These are phyloP conservation scores for Cyclophora punctaria DNA, from an alignment of 2,888 invertebrate genomes.

Conservation along the genomic window DNA sequence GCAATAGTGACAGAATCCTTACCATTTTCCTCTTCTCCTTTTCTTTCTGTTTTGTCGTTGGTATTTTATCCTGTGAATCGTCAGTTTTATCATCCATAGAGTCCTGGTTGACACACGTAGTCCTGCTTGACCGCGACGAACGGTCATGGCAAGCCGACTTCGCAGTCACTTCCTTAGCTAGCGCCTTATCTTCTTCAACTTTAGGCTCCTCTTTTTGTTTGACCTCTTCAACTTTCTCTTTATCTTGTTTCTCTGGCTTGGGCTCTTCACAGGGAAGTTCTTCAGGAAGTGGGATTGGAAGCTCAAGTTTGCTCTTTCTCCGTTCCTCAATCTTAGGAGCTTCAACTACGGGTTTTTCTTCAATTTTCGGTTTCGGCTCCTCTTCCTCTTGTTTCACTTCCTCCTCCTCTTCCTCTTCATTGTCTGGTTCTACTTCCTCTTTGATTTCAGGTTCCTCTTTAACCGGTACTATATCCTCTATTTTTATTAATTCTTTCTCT, in stretches of 20 bases:
- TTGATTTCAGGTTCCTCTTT: constrained; percentile 14
- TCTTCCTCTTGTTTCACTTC: constrained; percentile 10
- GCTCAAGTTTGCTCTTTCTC: constrained; percentile 17
- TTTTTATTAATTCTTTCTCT: constrained; percentile 24
- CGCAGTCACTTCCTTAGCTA: constrained; percentile 48
- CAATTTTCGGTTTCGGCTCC: constrained; percentile 5
- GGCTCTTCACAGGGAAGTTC: constrained; percentile 37
- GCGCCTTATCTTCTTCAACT: constrained; percentile 43
- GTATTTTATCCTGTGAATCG: constrained; percentile 65
- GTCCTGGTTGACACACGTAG: constrained; percentile 53
- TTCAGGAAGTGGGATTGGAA: constrained; percentile 20
- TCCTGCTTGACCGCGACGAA: constrained; percentile 57
- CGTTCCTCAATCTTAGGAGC: constrained; percentile 11
- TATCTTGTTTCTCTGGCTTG: constrained; percentile 18
- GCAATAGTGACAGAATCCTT: constrained; percentile 20
- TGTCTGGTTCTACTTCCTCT: neutral
- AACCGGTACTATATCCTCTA: constrained; percentile 19
- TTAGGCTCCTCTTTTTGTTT: constrained; percentile 31
- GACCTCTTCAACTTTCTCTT: constrained; percentile 24
- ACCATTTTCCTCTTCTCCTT: constrained; percentile 74
- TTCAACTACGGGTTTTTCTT: constrained; percentile 4
- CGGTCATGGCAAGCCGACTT: constrained; percentile 64
- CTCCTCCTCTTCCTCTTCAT: constrained; percentile 8
- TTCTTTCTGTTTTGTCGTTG: constrained; percentile 35
- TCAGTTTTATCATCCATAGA: constrained; percentile 70